phyloP scores from a whole-genome alignment of 2,888 invertebrate genomes.

The Ecdyonurus torrentis region DNA sequence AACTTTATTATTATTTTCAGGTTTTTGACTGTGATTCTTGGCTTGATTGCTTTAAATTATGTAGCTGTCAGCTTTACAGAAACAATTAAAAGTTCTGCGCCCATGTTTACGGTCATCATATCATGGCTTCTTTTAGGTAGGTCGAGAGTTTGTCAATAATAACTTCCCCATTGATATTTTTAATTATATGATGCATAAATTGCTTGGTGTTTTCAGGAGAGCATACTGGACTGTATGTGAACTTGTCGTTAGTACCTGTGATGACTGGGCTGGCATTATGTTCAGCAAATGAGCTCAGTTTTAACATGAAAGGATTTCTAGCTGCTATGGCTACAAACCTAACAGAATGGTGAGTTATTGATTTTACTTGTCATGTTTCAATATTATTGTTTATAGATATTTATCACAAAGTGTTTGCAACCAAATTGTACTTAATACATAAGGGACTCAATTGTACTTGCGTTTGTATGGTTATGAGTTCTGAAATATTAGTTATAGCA shows the following conservation, averaged over 20 bases:
- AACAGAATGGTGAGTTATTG: constrained; percentile 41
- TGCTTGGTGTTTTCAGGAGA: constrained; percentile 31
- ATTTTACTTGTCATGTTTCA: too few relatives aligned
- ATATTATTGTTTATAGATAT: constrained; percentile 3
- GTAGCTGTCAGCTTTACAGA: constrained; percentile 68
- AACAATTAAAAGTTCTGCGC: constrained; percentile 65
- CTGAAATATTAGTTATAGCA: too few relatives aligned
- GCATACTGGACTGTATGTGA: constrained; percentile 46
- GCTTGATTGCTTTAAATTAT: constrained; percentile 55
- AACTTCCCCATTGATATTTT: too few relatives aligned
- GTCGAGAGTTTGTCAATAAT: too few relatives aligned
- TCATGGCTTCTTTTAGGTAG: constrained; percentile 44
- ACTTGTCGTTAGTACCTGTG: constrained; percentile 54
- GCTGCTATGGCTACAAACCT: constrained; percentile 63
- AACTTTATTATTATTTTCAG: constrained; percentile 25
- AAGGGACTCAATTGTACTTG: too few relatives aligned
- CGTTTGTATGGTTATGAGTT: too few relatives aligned
- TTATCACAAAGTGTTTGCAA: not conserved
- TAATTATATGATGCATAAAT: not conserved
- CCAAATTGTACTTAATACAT: not conserved
- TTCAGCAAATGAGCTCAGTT: constrained; percentile 60
- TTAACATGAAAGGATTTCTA: constrained; percentile 50
- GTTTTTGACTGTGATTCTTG: constrained; percentile 54
- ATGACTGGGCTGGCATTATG: constrained; percentile 60
- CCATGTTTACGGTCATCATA: constrained; percentile 59